Conservation (phyloP, 2,113 vertebrate genomes). For the Xenotilapia flavipinnis region DNA sequence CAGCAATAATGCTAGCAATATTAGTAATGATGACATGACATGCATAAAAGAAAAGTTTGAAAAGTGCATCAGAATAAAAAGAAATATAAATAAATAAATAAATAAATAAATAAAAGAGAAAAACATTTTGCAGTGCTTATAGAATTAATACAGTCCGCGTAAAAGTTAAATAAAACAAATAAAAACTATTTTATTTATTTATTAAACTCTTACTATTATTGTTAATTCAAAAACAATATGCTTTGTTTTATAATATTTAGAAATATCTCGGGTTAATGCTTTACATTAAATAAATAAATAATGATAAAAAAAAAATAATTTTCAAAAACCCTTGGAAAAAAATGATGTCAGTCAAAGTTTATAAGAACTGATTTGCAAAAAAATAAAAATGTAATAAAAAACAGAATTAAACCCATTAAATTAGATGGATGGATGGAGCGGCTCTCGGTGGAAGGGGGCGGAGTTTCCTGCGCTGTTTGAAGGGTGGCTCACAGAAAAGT, state of each 20-base stretch:
- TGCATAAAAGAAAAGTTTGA: not conserved
- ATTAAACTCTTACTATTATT: not conserved
- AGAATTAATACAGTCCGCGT: accelerated
- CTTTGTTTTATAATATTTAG: not conserved
- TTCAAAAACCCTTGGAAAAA: not conserved
- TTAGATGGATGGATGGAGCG: not conserved
- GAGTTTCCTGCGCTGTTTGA: not conserved
- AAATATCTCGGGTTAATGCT: no score
- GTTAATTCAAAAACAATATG: not conserved
- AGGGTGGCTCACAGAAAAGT: not conserved
- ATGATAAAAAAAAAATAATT: not conserved
- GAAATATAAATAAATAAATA: not conserved
- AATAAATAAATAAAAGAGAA: not conserved
- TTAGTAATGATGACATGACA: not conserved
- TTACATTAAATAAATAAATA: not conserved
- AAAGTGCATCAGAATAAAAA: not conserved
- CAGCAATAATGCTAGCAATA: no score
- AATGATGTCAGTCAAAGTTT: not conserved
- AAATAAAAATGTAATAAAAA: not conserved
- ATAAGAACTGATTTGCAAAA: not conserved
- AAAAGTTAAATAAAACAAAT: not conserved
- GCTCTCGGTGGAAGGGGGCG: not conserved
- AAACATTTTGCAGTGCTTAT: not conserved
- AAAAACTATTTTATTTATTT: not conserved
- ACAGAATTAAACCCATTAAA: not conserved